These are phyloP conservation scores for Sandelia bainsii DNA, from an alignment of 2,797 vertebrate genomes.

Conservation along the genomic window DNA sequence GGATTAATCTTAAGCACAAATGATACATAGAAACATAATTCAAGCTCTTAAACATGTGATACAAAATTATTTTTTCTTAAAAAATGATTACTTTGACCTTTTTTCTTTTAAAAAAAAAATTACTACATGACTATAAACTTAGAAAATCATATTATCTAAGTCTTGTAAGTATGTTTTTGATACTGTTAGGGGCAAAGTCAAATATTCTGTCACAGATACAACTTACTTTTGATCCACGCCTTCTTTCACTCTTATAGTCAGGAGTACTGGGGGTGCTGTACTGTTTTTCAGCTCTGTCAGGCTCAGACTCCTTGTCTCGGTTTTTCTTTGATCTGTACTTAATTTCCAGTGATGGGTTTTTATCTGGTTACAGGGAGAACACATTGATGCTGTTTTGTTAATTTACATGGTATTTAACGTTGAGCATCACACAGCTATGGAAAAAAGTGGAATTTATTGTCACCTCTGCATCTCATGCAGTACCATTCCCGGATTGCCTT, in stretches of 20 bases:
- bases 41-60: too few species aligned
- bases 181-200: not conserved
- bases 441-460: constrained; percentile 4
- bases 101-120: too few species aligned
- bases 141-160: too few species aligned
- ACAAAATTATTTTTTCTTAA: too few species aligned
- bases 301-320: constrained; percentile 86
- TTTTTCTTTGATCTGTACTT: constrained; percentile 92
- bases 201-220: constrained; percentile 3
- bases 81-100: too few species aligned
- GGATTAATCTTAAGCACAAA: too few species aligned
- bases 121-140: too few species aligned
- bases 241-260: constrained; percentile 84
- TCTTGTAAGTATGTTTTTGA: too few species aligned
- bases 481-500: constrained; percentile 96
- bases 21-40: too few species aligned
- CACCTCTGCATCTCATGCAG: constrained; percentile 91
- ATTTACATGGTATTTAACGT: not conserved
- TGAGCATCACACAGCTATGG: not conserved
- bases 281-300: constrained; percentile 81
- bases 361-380: constrained; percentile 75
- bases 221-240: constrained; percentile 85
- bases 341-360: constrained; percentile 89
- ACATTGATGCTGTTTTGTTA: not conserved
- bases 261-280: constrained; percentile 83